Percentiles rank a stretch among this genome's conserved stretches.
These are phyloP conservation scores for Temnothorax longispinosus DNA, from an alignment of 1,140 invertebrate species.

Conservation along the genomic window DNA sequence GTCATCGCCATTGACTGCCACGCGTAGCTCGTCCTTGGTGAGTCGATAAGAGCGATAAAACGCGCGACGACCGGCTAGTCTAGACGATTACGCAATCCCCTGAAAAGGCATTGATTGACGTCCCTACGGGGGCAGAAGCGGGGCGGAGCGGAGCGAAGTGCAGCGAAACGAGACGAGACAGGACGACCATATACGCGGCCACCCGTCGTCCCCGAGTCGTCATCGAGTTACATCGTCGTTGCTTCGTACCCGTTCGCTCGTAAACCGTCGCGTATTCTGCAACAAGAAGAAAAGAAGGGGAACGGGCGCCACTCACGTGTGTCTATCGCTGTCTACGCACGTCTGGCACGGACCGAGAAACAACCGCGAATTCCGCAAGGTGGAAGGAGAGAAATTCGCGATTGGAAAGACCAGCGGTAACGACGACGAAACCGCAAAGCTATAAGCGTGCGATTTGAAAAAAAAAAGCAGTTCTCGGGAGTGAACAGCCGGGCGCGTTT, in stretches of 20 bases:
- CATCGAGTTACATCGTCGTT: conserved; percentile 47
- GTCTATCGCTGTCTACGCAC: background rate
- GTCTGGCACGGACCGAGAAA: background rate
- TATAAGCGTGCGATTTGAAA: background rate
- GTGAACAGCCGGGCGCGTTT: background rate
- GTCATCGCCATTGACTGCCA: conserved; percentile 60
- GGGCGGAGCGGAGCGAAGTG: background rate
- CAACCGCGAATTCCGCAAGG: conserved; percentile 5
- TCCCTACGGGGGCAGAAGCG: conserved; percentile 52
- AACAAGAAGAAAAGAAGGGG: conserved; percentile 15
- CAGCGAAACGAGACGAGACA: conserved; percentile 42
- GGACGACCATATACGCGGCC: conserved; percentile 40
- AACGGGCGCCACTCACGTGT: conserved; percentile 12
- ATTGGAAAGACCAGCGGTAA: background rate
- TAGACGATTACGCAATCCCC: conserved; percentile 77
- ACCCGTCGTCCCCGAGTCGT: conserved; percentile 56
- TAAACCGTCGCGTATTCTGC: conserved; percentile 45
- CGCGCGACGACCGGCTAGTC: conserved; percentile 70
- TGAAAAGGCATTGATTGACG: conserved; percentile 77
- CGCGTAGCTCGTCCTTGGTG: conserved; percentile 65
- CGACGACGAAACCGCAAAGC: background rate
- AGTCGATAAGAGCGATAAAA: conserved; percentile 76
- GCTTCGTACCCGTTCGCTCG: conserved; percentile 30
- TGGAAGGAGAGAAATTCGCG: conserved; percentile 9
- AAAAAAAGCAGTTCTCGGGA: background rate